A percentile compares a stretch with the other conserved stretches of the same genome.
These are phyloP conservation scores for Hypercompe scribonia DNA, from an alignment of 2,888 invertebrate species.

Conservation along the genomic window DNA sequence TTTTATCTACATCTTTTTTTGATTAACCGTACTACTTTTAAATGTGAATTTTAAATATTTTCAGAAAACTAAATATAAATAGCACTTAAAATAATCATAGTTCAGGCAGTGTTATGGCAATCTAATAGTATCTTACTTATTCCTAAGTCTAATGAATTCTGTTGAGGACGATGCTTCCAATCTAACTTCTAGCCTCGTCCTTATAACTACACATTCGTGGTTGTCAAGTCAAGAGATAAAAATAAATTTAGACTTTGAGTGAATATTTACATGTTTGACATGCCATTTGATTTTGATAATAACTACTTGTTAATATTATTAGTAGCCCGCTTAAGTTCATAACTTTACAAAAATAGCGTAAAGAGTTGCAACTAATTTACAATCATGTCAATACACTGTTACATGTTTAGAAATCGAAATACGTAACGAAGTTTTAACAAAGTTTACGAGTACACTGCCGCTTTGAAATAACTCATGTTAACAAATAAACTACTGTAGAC, in stretches of 20 bases:
- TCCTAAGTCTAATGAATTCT: background rate
- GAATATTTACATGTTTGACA: background rate
- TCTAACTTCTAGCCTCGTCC: background rate
- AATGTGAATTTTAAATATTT: too few species aligned
- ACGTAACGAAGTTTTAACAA: background rate
- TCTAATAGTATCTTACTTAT: too few species aligned
- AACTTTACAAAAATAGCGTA: too few species aligned
- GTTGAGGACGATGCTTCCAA: background rate
- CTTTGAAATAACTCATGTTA: background rate
- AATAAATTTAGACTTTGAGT: background rate
- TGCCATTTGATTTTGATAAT: background rate
- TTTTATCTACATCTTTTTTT: too few species aligned
- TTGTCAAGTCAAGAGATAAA: background rate
- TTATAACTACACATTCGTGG: background rate
- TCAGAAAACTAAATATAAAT: too few species aligned
- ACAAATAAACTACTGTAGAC: slow-evolving; percentile 3
- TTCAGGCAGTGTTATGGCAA: too few species aligned
- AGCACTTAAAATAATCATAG: too few species aligned
- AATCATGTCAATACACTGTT: background rate
- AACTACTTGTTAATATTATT: too few species aligned
- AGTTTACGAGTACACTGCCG: background rate
- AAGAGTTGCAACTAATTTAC: background rate
- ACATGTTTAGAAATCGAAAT: background rate
- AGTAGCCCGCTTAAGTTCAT: too few species aligned
- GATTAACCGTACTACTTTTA: too few species aligned